A percentile compares a stretch with the other conserved stretches of the same genome.
Evolutionary conservation across 2,797 vertebrate genomes (phyloP).

Genomic region (Tokudaia muenninki): DNA sequence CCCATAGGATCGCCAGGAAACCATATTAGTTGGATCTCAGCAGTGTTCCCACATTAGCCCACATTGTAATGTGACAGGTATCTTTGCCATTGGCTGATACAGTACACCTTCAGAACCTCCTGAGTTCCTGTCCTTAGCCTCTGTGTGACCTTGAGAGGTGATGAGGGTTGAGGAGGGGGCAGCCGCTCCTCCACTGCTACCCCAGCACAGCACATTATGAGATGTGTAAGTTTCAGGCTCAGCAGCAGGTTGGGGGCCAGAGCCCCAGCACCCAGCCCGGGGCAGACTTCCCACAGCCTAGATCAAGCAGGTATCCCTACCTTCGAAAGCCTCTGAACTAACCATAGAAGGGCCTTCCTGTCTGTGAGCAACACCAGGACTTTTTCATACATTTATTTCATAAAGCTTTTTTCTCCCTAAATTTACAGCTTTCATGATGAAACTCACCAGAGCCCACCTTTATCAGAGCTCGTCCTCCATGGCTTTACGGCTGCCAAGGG

Average conservation of each 20-base stretch:
- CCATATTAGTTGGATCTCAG: rapidly evolving
- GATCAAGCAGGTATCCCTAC: neutral
- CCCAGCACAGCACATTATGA: neutral
- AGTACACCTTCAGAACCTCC: neutral
- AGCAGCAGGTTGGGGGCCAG: neutral
- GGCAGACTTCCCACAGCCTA: neutral
- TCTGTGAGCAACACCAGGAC: neutral
- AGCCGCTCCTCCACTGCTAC: neutral
- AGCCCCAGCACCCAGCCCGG: neutral
- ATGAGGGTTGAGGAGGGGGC: neutral
- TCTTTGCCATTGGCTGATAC: neutral
- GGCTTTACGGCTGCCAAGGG: neutral
- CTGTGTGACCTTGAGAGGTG: neutral
- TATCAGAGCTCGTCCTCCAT: neutral
- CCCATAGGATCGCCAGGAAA: rapidly evolving
- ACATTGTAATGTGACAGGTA: neutral
- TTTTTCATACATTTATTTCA: conserved; percentile 29
- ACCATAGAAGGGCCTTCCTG: neutral
- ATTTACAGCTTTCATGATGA: neutral
- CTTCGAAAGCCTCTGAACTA: neutral
- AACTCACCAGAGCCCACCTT: neutral
- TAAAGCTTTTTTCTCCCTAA: conserved; percentile 45
- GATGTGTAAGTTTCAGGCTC: rapidly evolving
- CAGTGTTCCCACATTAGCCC: neutral
- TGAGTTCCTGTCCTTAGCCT: neutral